Evolutionary conservation across 2,113 vertebrate genomes (phyloP), one percentile per base, ranked within the genome.

Genomic region (Corynorhinus townsendii): DNA sequence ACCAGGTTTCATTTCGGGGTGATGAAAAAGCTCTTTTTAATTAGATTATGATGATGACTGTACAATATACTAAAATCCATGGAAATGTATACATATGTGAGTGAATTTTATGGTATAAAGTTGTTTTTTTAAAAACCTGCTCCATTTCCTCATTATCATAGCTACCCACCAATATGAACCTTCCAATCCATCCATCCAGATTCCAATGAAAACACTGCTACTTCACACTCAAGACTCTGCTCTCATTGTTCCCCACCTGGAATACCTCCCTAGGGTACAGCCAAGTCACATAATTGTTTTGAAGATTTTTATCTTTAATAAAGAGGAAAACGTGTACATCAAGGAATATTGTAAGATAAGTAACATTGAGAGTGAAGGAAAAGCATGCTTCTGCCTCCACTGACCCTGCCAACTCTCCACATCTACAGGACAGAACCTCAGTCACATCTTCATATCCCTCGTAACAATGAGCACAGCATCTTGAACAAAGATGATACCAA

Each of bases 401-500:
- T 7, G 43, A 52, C 20, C 75, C 64, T 92, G 92, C 30, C 76
- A 94, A 73, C 47, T 71, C 66, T 75, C 17, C 15, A 93, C 49
- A 30, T 75, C 73, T 47, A 56, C 11, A 38, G 54, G 28, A 33
- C 8, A 94, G 90, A 93, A 24, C 28, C 40, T 56, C 87, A 82
- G 38, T 35, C 69, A 16, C 43, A 80, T 56, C 38, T 84, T 80
- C 82, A 54, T 30, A 24, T 24, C 59, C 8, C 83, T 43, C 38
- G 17, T 15, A 54, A 59, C 16, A 90, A 30, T 80, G 15, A 95
- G 64, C 40, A 89, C 16, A 89, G 75, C 62, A 91, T 93, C 86
- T 80, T 94, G 73, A 96, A 90, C 47, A 94, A 86, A 91, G 86
- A 85, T 56, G 40, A 49, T 30, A 86, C 17, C 35, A 89, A 79